Percentiles rank a stretch among this genome's conserved stretches.
Conservation (phyloP, 2,113 vertebrate genomes). For the Sceloporus undulatus region DNA sequence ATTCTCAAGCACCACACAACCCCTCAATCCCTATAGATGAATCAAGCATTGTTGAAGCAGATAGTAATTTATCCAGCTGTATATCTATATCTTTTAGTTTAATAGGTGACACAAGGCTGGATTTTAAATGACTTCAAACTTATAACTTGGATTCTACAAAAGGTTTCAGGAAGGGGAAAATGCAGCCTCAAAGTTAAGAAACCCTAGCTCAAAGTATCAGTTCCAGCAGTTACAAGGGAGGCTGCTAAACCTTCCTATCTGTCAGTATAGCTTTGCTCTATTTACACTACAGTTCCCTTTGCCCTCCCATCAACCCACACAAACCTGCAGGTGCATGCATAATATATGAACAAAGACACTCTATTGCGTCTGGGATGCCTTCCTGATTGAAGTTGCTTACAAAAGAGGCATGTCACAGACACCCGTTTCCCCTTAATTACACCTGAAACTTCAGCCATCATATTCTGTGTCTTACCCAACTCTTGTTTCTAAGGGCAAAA, state of each 20-base stretch:
- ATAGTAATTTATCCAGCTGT: conserved; percentile 58
- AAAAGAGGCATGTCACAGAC: conserved; percentile 30
- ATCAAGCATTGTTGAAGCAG: conserved; percentile 43
- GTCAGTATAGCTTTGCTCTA: conserved; percentile 46
- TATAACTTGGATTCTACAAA: conserved; percentile 53
- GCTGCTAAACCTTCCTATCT: conserved; percentile 59
- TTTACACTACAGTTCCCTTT: conserved; percentile 62
- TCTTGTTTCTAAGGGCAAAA: conserved; percentile 46
- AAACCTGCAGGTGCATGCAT: conserved; percentile 62
- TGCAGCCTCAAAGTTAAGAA: conserved; percentile 64
- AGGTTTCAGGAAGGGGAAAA: conserved; percentile 58
- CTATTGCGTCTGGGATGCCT: conserved; percentile 51
- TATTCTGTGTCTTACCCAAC: conserved; percentile 32
- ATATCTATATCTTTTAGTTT: conserved; percentile 64
- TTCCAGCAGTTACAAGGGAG: conserved; percentile 55
- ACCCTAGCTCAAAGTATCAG: conserved; percentile 65
- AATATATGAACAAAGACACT: conserved; percentile 59
- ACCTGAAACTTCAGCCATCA: conserved; percentile 53
- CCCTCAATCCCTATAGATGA: conserved; percentile 42
- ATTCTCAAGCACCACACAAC: conserved; percentile 28
- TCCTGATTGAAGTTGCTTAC: conserved; percentile 39
- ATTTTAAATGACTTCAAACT: conserved; percentile 61
- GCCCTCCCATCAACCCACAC: conserved; percentile 51
- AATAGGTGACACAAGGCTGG: conserved; percentile 58
- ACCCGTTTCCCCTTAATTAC: conserved; percentile 69